Base-by-base conservation (phyloP, 2,797 vertebrate genomes). In the Pipistrellus kuhlii region DNA sequence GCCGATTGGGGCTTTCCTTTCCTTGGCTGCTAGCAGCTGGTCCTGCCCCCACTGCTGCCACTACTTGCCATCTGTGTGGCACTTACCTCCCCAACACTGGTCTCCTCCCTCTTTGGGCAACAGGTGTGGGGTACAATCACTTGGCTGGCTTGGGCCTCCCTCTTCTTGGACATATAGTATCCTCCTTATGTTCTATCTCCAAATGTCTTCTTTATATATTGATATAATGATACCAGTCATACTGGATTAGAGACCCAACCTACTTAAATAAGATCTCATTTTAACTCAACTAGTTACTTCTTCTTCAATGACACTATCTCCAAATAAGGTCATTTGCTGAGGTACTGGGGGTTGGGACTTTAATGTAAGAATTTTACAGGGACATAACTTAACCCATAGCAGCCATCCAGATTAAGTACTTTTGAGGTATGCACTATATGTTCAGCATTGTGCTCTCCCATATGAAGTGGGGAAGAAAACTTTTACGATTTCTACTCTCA, bases 371-470 rank as follows among this genome's bases (percentile, higher is more conserved):
- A 51, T 81, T 32, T 69, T 20, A 5, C 1, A 18, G 2, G 32
- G n/a, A 13, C 8, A 91, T 13, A 85, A 21, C 72, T 46, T n/a
- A 72, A 76, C 27, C 32, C 51, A 23, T 13, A 78, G 32, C 8
- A 86, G 38, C 17, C 53, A 4, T 46, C 27, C 6, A 83, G 68
- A 85, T 85, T 92, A 44, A 62, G 21, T 93, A 38, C 25, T 27
- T 32, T 72, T 59, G 38, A 66, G 14, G 5, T 46, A 38, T 77
- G 2, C 2, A 48, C 35, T 88, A 4, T 27, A 20, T 68, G 53
- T 91, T 91, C 1, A 25, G n/a, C 94, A 94, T 75, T 91, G 20
- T 80, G 30, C 20, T 76, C 59, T 82, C 41, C 6, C 38, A 44
- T 66, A 77, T 27, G 21, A 94, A 94, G 27, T 25, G 46, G 55